These are phyloP conservation scores for Graphium colonna DNA, from an alignment of 2,888 invertebrate genomes.

Conservation along the genomic window DNA sequence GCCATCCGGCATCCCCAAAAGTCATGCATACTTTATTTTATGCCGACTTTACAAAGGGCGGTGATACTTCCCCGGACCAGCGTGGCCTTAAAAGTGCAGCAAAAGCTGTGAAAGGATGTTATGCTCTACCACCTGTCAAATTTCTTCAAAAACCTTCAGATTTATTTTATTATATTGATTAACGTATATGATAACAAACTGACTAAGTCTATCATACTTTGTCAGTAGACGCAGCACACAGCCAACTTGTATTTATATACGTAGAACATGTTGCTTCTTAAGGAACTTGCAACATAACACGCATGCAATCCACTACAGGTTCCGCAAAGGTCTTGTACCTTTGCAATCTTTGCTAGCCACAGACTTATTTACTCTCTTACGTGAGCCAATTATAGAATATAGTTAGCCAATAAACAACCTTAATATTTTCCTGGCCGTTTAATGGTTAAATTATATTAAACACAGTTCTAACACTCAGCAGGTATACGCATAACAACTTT, in stretches of 20 bases:
- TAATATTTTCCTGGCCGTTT: background rate
- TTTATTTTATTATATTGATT: no score
- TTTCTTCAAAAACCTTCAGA: no score
- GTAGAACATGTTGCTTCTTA: background rate
- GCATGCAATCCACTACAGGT: constrained; percentile 7
- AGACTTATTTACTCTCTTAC: constrained; percentile 7
- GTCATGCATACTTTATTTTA: no score
- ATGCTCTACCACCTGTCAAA: no score
- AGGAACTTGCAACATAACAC: constrained; percentile 1
- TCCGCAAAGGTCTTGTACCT: background rate
- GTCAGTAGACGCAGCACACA: background rate
- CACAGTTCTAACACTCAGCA: background rate
- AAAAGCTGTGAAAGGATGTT: no score
- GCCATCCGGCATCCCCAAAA: no score
- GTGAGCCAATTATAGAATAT: constrained; percentile 12
- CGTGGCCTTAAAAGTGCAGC: no score
- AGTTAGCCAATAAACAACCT: constrained; percentile 8
- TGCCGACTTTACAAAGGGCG: no score
- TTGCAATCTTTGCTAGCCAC: constrained; percentile 1
- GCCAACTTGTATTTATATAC: background rate
- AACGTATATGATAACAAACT: no score
- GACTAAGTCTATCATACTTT: background rate
- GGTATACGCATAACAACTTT: background rate
- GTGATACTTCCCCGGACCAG: no score
- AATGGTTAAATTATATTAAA: no score